These are phyloP conservation scores for Petrolisthes cinctipes DNA, from an alignment of 2,888 invertebrate genomes.

Conservation along the genomic window DNA sequence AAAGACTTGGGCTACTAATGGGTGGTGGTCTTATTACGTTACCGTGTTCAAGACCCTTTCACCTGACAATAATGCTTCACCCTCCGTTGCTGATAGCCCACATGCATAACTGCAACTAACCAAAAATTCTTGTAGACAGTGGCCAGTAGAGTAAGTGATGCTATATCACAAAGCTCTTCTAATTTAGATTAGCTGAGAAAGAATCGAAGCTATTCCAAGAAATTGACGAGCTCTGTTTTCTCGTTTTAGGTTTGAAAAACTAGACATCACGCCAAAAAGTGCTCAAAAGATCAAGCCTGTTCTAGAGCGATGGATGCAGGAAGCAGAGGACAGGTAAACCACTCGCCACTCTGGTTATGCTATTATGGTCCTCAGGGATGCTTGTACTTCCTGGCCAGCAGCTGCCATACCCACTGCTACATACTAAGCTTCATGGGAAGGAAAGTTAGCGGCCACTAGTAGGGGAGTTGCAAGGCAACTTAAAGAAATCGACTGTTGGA, in stretches of 20 bases:
- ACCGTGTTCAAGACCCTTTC: slow-evolving; percentile 52
- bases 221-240: slow-evolving; percentile 68
- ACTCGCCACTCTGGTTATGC: slow-evolving; percentile 64
- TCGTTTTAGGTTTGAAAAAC: slow-evolving; percentile 93
- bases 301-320: slow-evolving; percentile 98
- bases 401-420: slow-evolving; percentile 8
- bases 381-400: slow-evolving; percentile 42
- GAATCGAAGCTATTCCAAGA: slow-evolving; percentile 52
- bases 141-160: slow-evolving; percentile 58
- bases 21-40: slow-evolving; percentile 62
- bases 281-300: slow-evolving; percentile 99
- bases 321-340: slow-evolving; percentile 93
- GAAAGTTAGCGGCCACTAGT: slow-evolving; percentile 32
- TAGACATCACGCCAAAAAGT: slow-evolving; percentile 99
- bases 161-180: slow-evolving; percentile 45
- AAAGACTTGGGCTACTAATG: slow-evolving; percentile 58
- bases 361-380: slow-evolving; percentile 52
- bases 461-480: neutral
- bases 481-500: slow-evolving; percentile 4
- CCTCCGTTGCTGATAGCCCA: slow-evolving; percentile 63
- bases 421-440: slow-evolving; percentile 10
- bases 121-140: slow-evolving; percentile 50
- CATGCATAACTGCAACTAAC: slow-evolving; percentile 60
- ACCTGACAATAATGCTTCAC: slow-evolving; percentile 60
- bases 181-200: slow-evolving; percentile 57